These are phyloP conservation scores for Drosophila meridiana DNA, from an alignment of 2,888 invertebrate genomes.

Conservation along the genomic window DNA sequence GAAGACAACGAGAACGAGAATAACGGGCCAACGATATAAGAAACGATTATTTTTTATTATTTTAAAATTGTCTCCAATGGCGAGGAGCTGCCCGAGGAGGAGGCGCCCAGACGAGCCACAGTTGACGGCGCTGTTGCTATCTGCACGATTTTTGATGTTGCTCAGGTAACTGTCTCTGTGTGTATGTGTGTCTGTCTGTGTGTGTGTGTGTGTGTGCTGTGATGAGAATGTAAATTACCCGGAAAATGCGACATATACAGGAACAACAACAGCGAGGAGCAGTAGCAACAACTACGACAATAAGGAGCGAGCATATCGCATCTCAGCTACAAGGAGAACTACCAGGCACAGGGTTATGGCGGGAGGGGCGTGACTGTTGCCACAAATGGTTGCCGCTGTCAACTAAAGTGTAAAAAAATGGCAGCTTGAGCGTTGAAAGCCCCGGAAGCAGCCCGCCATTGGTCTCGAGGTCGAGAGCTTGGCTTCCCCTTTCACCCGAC, in stretches of 20 bases:
- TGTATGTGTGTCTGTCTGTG: slow-evolving; percentile 3
- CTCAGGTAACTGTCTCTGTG: slow-evolving; percentile 19
- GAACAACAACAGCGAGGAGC: slow-evolving; percentile 25
- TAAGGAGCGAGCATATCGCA: slow-evolving; percentile 24
- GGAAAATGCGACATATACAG: slow-evolving; percentile 74
- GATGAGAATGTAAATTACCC: slow-evolving; percentile 78
- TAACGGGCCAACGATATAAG: slow-evolving; percentile 34
- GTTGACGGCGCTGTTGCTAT: slow-evolving; percentile 32
- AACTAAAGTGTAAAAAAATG: slow-evolving; percentile 76
- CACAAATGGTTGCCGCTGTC: slow-evolving; percentile 75
- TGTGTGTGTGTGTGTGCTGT: slow-evolving; percentile 41
- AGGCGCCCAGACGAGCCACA: background rate
- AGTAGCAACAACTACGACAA: slow-evolving; percentile 19
- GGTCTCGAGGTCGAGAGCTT: slow-evolving; percentile 47
- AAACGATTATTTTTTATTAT: slow-evolving; percentile 60
- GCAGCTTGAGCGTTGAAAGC: slow-evolving; percentile 68
- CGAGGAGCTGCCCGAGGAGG: background rate
- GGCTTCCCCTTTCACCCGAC: background rate
- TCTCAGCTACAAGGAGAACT: slow-evolving; percentile 49
- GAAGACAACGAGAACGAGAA: slow-evolving; percentile 36
- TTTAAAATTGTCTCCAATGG: slow-evolving; percentile 56
- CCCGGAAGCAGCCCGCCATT: slow-evolving; percentile 59
- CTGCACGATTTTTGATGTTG: slow-evolving; percentile 34
- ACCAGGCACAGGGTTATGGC: slow-evolving; percentile 14
- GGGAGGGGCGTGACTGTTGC: slow-evolving; percentile 45